phyloP scores from a whole-genome alignment of 2,113 vertebrate genomes.

The Turnix velox region DNA sequence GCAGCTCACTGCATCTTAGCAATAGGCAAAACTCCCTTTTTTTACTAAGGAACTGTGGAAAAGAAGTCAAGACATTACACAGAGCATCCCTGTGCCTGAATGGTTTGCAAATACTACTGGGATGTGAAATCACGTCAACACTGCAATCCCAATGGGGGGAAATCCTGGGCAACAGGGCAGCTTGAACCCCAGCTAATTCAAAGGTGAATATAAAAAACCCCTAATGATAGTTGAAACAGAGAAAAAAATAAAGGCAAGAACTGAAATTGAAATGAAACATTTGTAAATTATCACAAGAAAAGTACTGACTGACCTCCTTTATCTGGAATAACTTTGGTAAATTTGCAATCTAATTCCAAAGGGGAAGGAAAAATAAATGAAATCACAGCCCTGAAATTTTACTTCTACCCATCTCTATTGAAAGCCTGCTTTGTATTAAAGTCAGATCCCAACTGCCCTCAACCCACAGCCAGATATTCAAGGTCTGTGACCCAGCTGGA shows the following conservation, averaged over 20 bases:
- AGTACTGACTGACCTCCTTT: not conserved
- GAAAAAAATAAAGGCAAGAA: not conserved
- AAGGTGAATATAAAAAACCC: not conserved
- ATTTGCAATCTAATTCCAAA: not conserved
- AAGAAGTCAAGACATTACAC: not conserved
- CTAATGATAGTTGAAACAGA: not conserved
- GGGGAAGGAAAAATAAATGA: not conserved
- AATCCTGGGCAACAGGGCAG: not conserved
- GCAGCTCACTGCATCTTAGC: not conserved
- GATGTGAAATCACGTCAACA: not conserved
- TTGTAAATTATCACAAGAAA: not conserved
- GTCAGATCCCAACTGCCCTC: not conserved
- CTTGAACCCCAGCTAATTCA: not conserved
- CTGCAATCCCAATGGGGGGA: rapidly evolving
- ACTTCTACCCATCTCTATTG: not conserved
- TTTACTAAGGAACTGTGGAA: not conserved
- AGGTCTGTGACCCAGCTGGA: not conserved
- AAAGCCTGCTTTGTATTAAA: not conserved
- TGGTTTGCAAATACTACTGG: rapidly evolving
- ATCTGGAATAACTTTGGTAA: not conserved
- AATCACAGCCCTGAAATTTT: not conserved
- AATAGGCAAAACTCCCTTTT: not conserved
- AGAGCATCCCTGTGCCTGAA: not conserved
- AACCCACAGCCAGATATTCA: not conserved
- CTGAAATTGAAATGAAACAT: not conserved